Conservation (phyloP, 1,140 invertebrate genomes). For the Drosophila triauraria region DNA sequence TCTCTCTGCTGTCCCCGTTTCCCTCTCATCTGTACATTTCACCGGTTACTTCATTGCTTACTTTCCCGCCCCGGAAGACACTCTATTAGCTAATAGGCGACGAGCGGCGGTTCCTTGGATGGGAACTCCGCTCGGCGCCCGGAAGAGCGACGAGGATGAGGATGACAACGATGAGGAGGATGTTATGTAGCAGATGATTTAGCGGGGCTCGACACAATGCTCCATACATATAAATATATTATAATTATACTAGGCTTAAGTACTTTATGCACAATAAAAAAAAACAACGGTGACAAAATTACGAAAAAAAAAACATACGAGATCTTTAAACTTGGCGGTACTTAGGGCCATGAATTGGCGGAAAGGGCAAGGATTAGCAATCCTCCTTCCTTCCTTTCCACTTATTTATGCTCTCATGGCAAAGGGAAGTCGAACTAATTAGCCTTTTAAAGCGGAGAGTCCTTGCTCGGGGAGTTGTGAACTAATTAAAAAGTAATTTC, state of each 20-base stretch:
- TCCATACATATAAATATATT: slow-evolving; percentile 74
- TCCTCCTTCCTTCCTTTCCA: slow-evolving; percentile 3
- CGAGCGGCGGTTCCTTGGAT: slow-evolving; percentile 56
- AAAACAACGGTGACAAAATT: slow-evolving; percentile 85
- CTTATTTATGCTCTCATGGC: slow-evolving; percentile 12
- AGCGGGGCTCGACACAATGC: slow-evolving; percentile 49
- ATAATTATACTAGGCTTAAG: slow-evolving; percentile 80
- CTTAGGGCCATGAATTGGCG: neutral
- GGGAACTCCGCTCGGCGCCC: slow-evolving; percentile 66
- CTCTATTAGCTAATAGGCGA: slow-evolving; percentile 70
- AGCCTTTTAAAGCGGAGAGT: slow-evolving; percentile 16
- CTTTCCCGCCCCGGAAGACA: slow-evolving; percentile 32
- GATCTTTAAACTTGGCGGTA: neutral
- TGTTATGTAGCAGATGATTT: slow-evolving; percentile 60
- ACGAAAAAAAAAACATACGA: slow-evolving; percentile 66
- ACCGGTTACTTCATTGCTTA: slow-evolving; percentile 22
- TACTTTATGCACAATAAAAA: slow-evolving; percentile 84
- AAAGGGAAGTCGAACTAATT: slow-evolving; percentile 38
- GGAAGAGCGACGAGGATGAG: slow-evolving; percentile 48
- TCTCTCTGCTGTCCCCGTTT: neutral
- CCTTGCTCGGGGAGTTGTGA: slow-evolving; percentile 19
- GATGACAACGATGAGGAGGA: slow-evolving; percentile 25
- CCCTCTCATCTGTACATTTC: slow-evolving; percentile 25
- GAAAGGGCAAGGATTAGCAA: neutral
- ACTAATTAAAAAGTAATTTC: slow-evolving; percentile 74